Evolutionary conservation across 2,888 invertebrate genomes (phyloP), one percentile per base, ranked within the genome.

Genomic region (Amblyjoppa proteus): DNA sequence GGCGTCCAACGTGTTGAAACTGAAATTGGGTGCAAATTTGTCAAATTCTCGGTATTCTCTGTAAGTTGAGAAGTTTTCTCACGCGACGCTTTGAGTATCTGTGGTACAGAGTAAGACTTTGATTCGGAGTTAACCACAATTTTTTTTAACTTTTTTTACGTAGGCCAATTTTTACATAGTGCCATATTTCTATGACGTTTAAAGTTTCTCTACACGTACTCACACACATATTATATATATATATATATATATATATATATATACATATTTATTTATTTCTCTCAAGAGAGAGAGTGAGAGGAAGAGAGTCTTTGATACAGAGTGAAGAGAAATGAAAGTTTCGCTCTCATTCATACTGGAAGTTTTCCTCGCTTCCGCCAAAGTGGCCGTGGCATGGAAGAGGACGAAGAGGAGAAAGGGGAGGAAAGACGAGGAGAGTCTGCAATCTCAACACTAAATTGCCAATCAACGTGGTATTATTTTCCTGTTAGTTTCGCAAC

Each of bases 381-480:
- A 70, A 75, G 74, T 74, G 71, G 38, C 53, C 61, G 31, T 11
- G 28, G 38, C 31, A n/a, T 58, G 38, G 79, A 56, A 66, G 49
- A 66, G 20, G 75, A 49, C 28, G 71, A 73, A 28, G 68, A 41
- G 38, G 69, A 49, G 51, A 51, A 64, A 41, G 74, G 28, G 38
- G 71, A 73, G 68, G 77, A 78, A 16, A 78, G 79, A 87, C 80
- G 84, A 87, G 70, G 84, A 90, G 88, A 84, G 86, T 88, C 89
- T 90, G 91, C 93, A 92, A 93, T 92, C 91, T 92, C 91, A 80
- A 88, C 89, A 88, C 91, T 92, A 93, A 93, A 93, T 93, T 93
- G 92, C 93, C 93, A 93, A 93, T 93, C 93, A 93, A 92, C 91
- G 89, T 88, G 91, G 92, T 92, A 93, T 93, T 92, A 93, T 93